These are phyloP conservation scores for Neotoma lepida DNA, from an alignment of 2,113 vertebrate species.

Conservation along the genomic window DNA sequence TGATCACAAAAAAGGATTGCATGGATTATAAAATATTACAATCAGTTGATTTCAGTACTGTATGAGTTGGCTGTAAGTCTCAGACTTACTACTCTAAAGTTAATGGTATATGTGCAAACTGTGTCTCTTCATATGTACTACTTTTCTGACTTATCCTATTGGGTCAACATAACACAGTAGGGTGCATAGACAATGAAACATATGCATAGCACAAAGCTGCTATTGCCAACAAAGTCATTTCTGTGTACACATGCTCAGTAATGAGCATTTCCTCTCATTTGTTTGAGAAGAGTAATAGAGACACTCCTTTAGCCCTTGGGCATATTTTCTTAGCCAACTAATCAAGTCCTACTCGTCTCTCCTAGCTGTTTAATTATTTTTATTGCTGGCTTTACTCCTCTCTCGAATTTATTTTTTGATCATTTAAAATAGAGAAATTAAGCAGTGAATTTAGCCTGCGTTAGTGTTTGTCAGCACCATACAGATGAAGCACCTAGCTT, in stretches of 20 bases:
- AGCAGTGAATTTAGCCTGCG: background rate
- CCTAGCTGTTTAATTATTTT: slow-evolving; percentile 69
- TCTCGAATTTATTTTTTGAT: slow-evolving; percentile 41
- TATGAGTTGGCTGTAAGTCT: background rate
- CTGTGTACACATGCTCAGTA: background rate
- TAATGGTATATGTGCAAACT: background rate
- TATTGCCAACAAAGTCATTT: background rate
- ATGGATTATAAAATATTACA: background rate
- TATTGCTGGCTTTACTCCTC: slow-evolving; percentile 23
- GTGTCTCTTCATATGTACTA: background rate
- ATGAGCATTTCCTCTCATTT: slow-evolving; percentile 26
- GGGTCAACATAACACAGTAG: background rate
- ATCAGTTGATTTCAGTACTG: background rate
- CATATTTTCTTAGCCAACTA: slow-evolving; percentile 41
- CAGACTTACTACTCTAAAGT: background rate
- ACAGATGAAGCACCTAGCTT: background rate
- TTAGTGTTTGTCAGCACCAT: background rate
- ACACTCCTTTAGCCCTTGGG: background rate
- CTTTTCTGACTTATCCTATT: background rate
- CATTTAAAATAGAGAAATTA: slow-evolving; percentile 65
- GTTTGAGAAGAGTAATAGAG: slow-evolving; percentile 32
- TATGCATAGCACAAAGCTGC: accelerated
- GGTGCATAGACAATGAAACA: background rate
- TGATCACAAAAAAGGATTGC: background rate
- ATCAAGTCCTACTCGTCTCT: background rate